Evolutionary conservation across 1,140 invertebrate genomes (phyloP).

Genomic region (Pachyrhynchus sulphureomaculatus): DNA sequence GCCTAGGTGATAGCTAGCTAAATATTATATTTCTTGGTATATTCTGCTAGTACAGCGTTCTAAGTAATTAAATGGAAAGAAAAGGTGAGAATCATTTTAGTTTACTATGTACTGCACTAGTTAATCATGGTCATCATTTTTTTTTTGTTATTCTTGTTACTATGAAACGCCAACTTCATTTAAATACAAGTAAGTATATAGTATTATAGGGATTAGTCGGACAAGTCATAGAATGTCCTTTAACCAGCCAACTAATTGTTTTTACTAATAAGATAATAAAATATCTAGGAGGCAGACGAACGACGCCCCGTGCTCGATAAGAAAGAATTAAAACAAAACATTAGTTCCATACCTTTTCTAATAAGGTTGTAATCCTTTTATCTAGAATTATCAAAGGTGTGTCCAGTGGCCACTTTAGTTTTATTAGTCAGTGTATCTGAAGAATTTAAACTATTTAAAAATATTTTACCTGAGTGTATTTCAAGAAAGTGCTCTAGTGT

Average conservation of each 20-base stretch:
- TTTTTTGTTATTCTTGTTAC: too few relatives aligned
- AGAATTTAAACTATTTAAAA: slow-evolving; percentile 6
- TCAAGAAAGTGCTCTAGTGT: too few relatives aligned
- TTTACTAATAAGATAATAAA: background rate
- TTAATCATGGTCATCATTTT: too few relatives aligned
- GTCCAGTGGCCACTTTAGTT: slow-evolving; percentile 15
- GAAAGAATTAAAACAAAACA: slow-evolving; percentile 11
- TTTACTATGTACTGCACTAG: too few relatives aligned
- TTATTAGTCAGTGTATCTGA: background rate
- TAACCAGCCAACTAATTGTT: slow-evolving; percentile 3
- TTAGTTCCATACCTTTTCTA: slow-evolving; percentile 16
- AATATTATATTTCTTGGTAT: too few relatives aligned
- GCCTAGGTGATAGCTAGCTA: too few relatives aligned
- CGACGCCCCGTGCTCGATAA: slow-evolving; percentile 12
- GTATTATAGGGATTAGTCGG: too few relatives aligned
- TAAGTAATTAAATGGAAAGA: too few relatives aligned
- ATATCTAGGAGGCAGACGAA: slow-evolving; percentile 9
- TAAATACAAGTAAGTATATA: too few relatives aligned
- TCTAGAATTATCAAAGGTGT: slow-evolving; percentile 10
- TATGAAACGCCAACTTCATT: too few relatives aligned
- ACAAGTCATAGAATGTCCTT: background rate
- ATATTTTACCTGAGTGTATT: slow-evolving; percentile 2
- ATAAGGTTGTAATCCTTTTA: slow-evolving; percentile 9
- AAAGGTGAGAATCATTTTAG: too few relatives aligned
- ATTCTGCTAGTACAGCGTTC: too few relatives aligned